Evolutionary conservation across 2,113 vertebrate genomes (phyloP), one percentile per base, ranked within the genome.

Genomic region (Pollachius pollachius): DNA sequence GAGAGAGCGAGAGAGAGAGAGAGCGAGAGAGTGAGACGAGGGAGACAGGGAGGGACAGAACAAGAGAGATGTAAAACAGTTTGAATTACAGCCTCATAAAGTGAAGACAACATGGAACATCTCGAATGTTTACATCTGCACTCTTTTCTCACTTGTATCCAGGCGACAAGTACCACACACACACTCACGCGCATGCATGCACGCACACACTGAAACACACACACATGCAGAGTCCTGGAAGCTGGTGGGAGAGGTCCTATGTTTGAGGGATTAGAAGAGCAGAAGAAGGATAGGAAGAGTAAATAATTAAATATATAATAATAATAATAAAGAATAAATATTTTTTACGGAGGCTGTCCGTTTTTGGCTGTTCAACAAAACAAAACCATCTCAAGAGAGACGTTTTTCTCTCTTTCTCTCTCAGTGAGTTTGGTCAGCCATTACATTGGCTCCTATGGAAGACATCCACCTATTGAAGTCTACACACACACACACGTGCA

Each of bases 111-210:
- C 56, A 52, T 65, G 62, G 60, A 76, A 48, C 71, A 63, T 66
- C 54, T 19, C 61, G 57, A 48, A 21, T 84, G 88, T 89, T 85
- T 84, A 74, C 81, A 73, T 80, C 85, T 88, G 81, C 56, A 25
- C 69, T 83, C 70, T 72, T 72, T 85, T 82, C 73, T 62, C 15
- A 13, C 52, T 41, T 18, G 84, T 91, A 72, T 81, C 90, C 79
- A 19, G 74, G 88, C 86, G 85, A 88, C 87, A 69, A 69, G 73
- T 85, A 85, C 86, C 41, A 48, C 41, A 48, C 41, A 13, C 12
- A 13, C 37, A 56, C 15, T 12, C 57, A 52, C 15, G 27, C 8
- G 65, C 37, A 62, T 11, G 62, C 15, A 48, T 75, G 71, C 67
- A 77, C n/a, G 75, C 62, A 68, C 30, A 34, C 30, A 34, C 30